phyloP scores from a whole-genome alignment of 2,113 vertebrate genomes.

The Podarcis cretensis region DNA sequence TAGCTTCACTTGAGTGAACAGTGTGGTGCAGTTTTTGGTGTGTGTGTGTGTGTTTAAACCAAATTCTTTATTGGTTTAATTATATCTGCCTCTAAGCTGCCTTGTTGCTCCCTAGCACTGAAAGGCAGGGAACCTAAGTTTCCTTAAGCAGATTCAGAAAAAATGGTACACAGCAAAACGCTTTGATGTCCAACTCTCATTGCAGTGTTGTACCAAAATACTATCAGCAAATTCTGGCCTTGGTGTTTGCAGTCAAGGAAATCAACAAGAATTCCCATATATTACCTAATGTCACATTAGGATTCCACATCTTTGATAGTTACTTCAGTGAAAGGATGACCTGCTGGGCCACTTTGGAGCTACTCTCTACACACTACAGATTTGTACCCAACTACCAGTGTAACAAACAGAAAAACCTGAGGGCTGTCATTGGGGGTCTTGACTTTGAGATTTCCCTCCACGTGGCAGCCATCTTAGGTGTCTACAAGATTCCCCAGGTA shows the following conservation, averaged over 20 bases:
- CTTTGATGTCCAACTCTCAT: not conserved
- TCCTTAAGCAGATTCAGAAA: too few species aligned
- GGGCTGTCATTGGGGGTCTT: not conserved
- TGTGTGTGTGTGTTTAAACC: too few species aligned
- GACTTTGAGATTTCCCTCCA: not conserved
- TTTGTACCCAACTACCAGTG: not conserved
- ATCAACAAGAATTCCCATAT: not conserved
- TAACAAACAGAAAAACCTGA: not conserved
- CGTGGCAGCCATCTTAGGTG: not conserved
- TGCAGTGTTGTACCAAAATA: not conserved
- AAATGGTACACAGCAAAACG: too few species aligned
- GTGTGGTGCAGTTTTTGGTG: too few species aligned
- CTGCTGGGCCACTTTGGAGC: not conserved
- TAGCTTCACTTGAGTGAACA: too few species aligned
- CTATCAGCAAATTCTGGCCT: not conserved
- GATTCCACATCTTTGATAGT: not conserved
- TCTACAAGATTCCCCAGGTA: not conserved
- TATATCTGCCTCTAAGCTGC: too few species aligned
- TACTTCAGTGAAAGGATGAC: not conserved
- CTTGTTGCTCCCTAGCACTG: too few species aligned
- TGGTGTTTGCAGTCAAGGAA: not conserved
- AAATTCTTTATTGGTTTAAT: too few species aligned
- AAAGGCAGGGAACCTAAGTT: too few species aligned
- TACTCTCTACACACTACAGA: not conserved
- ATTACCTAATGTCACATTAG: not conserved